phyloP scores from a whole-genome alignment of 2,888 invertebrate species.

The Eupithecia subumbrata region DNA sequence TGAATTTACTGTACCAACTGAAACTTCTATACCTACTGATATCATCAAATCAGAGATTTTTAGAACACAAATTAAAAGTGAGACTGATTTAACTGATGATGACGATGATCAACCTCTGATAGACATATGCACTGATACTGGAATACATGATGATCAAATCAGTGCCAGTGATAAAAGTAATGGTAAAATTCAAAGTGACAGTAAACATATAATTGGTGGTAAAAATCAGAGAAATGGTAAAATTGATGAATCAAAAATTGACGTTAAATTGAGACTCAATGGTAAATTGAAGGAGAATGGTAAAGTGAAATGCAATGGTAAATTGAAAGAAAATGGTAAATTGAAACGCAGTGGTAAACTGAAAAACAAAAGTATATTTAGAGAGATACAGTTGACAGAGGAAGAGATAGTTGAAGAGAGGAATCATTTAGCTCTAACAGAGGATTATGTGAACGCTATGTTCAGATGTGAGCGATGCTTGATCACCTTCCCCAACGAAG shows the following conservation, averaged over 20 bases:
- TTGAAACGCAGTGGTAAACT: slow-evolving; percentile 41
- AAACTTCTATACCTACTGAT: background rate
- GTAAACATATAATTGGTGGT: background rate
- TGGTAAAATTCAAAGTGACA: background rate
- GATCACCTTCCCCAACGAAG: slow-evolving; percentile 65
- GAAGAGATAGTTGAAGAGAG: slow-evolving; percentile 66
- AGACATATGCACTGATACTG: slow-evolving; percentile 29
- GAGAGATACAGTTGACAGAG: slow-evolving; percentile 57
- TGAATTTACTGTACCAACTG: background rate
- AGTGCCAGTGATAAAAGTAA: background rate
- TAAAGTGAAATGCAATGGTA: background rate
- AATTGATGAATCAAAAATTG: background rate
- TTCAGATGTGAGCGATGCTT: slow-evolving; percentile 69
- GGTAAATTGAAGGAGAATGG: background rate
- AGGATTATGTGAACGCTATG: slow-evolving; percentile 72
- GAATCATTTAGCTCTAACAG: slow-evolving; percentile 48
- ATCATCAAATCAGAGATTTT: slow-evolving; percentile 18
- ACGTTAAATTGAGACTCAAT: background rate
- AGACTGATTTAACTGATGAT: slow-evolving; percentile 29
- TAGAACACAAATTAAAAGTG: slow-evolving; percentile 39
- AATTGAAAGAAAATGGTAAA: background rate
- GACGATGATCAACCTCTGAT: slow-evolving; percentile 51
- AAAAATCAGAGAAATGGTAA: background rate
- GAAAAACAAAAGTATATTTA: slow-evolving; percentile 49
- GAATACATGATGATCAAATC: background rate